Base-by-base conservation (phyloP, 37 sponge, comb jelly and placozoan species). In the Tethya wilhelma region DNA sequence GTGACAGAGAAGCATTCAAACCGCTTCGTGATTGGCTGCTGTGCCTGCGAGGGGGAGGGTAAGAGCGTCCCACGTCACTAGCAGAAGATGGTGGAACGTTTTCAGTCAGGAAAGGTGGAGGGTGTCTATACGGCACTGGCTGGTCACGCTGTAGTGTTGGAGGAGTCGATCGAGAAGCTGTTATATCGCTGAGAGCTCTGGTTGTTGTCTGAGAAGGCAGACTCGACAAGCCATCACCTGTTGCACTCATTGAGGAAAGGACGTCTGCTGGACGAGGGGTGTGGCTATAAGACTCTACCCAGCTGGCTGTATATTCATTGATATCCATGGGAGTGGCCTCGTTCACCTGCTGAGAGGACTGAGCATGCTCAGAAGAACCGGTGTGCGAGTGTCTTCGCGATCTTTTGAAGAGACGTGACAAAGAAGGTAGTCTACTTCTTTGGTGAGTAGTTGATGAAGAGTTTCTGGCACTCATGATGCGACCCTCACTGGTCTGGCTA, bases 241-340 rank as follows among this genome's bases (percentile, higher is more conserved):
- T 49, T 31, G 30, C 25, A 1, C 17, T 4, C 1, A 72, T 14
- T 1, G 29, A n/a, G n/a, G n/a, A n/a, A n/a, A n/a, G n/a, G n/a
- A n/a, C 55, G 14, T 40, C 44, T 2, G 31, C n/a, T 55, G 82
- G 82, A 39, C 82, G 39, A 9, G 82, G 82, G 0, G 82, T 81
- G 34, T 44, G 72, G 49, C 44, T 81, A 25, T 81, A 81, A 1
- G 82, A 81, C 1, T 62, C 82, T 30, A 81, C 82, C 82, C 82
- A 81, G 25, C 44, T 59, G 0, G 82, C 82, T 33, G 64, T 72
- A 38, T 67, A 78, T 22, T 78, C 79, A 19, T 78, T 43, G 4
- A 9, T 34, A 4, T 62, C 64, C 22, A 69, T 38, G 2, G 59
- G 33, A 12, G 67, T 44, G 1, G 22, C 3, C 11, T 56, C 80